These are phyloP conservation scores for Tetramorium simillimum DNA, from an alignment of 1,140 invertebrate species.

Conservation along the genomic window DNA sequence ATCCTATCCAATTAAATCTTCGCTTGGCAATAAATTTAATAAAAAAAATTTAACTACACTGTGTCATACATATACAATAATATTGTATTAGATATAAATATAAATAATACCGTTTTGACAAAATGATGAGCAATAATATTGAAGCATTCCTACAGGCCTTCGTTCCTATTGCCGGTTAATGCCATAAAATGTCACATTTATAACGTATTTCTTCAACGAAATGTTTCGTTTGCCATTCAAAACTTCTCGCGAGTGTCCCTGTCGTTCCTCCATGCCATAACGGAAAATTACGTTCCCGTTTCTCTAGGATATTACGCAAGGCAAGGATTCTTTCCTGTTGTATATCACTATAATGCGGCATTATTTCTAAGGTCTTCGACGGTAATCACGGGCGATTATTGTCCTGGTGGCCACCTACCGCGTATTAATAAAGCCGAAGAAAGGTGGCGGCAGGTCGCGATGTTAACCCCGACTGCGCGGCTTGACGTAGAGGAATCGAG, in stretches of 20 bases:
- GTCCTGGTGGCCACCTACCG: constrained; percentile 75
- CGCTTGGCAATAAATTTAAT: not conserved
- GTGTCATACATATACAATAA: not conserved
- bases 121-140: not conserved
- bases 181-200: constrained; percentile 12
- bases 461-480: constrained; percentile 72
- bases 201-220: not conserved
- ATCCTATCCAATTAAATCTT: not conserved
- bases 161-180: not conserved
- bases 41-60: not conserved
- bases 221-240: constrained; percentile 12
- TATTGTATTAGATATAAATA: not conserved
- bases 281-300: constrained; percentile 45
- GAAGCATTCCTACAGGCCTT: not conserved
- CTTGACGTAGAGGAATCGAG: constrained; percentile 73
- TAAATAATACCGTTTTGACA: not conserved
- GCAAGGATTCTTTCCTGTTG: constrained; percentile 25
- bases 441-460: constrained; percentile 74
- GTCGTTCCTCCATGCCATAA: not conserved
- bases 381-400: constrained; percentile 72
- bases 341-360: constrained; percentile 70
- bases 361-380: constrained; percentile 65
- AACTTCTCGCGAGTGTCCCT: not conserved
- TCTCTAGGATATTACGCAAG: constrained; percentile 7
- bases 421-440: constrained; percentile 79